Evolutionary conservation across 2,113 vertebrate genomes (phyloP).

Genomic region (Blennius ocellaris): DNA sequence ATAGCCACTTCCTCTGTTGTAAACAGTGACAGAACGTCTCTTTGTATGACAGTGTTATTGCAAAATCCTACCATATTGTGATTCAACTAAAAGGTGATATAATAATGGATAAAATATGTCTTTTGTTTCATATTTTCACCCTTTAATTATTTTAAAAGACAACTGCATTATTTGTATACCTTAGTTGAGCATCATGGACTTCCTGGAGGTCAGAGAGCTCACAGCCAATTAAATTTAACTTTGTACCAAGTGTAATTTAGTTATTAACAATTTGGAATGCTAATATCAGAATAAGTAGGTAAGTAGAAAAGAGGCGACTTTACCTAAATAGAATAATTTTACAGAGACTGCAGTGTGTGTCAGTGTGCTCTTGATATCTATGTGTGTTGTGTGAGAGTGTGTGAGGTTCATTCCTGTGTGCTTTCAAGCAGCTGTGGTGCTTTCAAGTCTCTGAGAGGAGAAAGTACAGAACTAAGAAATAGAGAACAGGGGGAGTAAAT

Average conservation of each 20-base stretch:
- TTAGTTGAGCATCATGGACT: slow-evolving; percentile 78
- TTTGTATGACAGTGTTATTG: slow-evolving; percentile 29
- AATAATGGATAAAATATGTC: slow-evolving; percentile 64
- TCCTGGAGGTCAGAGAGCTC: slow-evolving; percentile 77
- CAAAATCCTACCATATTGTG: slow-evolving; percentile 64
- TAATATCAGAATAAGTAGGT: slow-evolving; percentile 65
- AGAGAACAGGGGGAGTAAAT: slow-evolving; percentile 88
- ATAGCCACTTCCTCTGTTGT: neutral
- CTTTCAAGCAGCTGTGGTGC: slow-evolving; percentile 51
- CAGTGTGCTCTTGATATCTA: neutral
- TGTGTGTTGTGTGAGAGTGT: slow-evolving; percentile 8
- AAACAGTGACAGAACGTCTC: slow-evolving; percentile 11
- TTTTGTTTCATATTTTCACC: slow-evolving; percentile 53
- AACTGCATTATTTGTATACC: slow-evolving; percentile 81
- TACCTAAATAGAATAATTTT: slow-evolving; percentile 49
- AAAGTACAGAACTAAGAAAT: slow-evolving; percentile 76
- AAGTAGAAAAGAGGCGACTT: slow-evolving; percentile 71
- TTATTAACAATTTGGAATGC: slow-evolving; percentile 87
- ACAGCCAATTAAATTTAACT: slow-evolving; percentile 83
- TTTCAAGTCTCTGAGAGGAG: slow-evolving; percentile 77
- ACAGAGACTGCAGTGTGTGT: slow-evolving; percentile 34
- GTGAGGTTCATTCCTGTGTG: slow-evolving; percentile 33
- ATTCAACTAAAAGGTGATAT: slow-evolving; percentile 44
- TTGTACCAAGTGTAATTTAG: slow-evolving; percentile 81
- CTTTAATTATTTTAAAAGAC: slow-evolving; percentile 76